A percentile compares a stretch with the other conserved stretches of the same genome.
Evolutionary conservation across 2,797 vertebrate species (phyloP).

Genomic region (Serranus cabrilla): DNA sequence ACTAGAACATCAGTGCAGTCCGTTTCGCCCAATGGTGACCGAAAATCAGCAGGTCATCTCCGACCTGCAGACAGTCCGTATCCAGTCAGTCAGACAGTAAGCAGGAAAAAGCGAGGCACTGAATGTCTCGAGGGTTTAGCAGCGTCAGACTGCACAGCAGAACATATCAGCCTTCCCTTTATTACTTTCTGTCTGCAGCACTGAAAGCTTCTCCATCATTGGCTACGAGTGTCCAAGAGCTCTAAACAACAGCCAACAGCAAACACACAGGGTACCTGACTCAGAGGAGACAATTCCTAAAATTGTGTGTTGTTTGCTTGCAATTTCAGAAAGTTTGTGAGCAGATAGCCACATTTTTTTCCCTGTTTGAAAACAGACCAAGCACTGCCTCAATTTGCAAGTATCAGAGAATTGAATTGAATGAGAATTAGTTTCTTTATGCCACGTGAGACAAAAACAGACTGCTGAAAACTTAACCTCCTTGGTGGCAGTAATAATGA

Average conservation of each 20-base stretch:
- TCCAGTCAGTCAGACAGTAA: slow-evolving; percentile 6
- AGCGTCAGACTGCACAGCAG: slow-evolving; percentile 30
- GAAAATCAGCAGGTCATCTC: slow-evolving; percentile 1
- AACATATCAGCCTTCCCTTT: slow-evolving; percentile 49
- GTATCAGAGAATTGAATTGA: too few species aligned
- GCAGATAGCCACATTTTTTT: too few species aligned
- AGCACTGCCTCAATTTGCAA: too few species aligned
- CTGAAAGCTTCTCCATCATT: slow-evolving; percentile 42
- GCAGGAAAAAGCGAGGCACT: neutral
- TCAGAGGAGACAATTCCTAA: neutral
- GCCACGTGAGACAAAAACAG: too few species aligned
- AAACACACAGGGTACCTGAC: neutral
- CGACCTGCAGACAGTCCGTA: neutral
- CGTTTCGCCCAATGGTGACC: neutral
- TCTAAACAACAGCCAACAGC: slow-evolving; percentile 28
- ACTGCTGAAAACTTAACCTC: too few species aligned
- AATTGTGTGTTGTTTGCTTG: too few species aligned
- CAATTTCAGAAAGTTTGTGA: too few species aligned
- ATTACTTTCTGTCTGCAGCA: slow-evolving; percentile 63
- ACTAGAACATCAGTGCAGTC: too few species aligned
- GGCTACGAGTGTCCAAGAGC: slow-evolving; percentile 13
- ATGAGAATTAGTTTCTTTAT: too few species aligned
- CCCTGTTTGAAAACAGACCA: too few species aligned
- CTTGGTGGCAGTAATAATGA: too few species aligned
- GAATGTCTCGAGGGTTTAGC: slow-evolving; percentile 41